phyloP scores from a whole-genome alignment of 2,113 vertebrate species.

The Sapayoa aenigma region DNA sequence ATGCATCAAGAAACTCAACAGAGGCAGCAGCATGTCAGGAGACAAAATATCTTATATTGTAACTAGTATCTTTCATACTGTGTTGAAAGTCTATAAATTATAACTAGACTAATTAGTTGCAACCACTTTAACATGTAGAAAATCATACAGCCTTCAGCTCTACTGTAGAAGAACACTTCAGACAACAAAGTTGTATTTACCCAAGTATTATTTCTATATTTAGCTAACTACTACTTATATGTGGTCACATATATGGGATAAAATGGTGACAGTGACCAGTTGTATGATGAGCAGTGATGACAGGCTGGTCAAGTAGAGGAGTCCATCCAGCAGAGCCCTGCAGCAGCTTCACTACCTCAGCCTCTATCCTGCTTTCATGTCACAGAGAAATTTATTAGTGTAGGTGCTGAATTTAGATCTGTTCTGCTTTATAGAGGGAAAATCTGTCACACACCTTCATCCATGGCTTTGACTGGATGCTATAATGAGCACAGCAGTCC shows the following conservation, averaged over 20 bases:
- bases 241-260: background rate
- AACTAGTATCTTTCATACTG: background rate
- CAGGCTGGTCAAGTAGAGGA: background rate
- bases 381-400: background rate
- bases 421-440: background rate
- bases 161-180: background rate
- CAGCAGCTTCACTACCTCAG: background rate
- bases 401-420: background rate
- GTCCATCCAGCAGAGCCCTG: background rate
- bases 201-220: background rate
- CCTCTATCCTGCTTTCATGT: background rate
- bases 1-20: background rate
- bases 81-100: background rate
- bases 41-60: background rate
- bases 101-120: background rate
- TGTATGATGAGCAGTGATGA: background rate
- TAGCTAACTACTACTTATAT: background rate
- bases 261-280: background rate
- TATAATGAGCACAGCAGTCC: background rate
- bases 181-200: background rate
- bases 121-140: background rate
- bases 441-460: background rate
- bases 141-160: background rate
- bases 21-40: background rate
- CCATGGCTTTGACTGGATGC: background rate